These are phyloP conservation scores for Tragelaphus buxtoni DNA, from an alignment of 2,113 vertebrate species.

Conservation along the genomic window DNA sequence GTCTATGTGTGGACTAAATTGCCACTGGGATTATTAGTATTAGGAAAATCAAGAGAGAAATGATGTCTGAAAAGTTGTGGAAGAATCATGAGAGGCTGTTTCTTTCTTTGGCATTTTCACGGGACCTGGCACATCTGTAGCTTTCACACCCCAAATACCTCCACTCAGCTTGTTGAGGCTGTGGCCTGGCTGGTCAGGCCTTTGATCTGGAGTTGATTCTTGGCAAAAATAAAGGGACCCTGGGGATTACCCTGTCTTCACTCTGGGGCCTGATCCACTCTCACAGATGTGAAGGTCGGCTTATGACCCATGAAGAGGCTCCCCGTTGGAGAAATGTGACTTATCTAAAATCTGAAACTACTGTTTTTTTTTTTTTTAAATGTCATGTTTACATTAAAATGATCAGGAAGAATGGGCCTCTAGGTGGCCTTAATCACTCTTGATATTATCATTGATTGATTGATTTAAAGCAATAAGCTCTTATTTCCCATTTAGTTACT, in stretches of 20 bases:
- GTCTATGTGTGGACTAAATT: background rate
- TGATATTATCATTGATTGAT: background rate
- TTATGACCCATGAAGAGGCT: background rate
- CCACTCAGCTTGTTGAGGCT: background rate
- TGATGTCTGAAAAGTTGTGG: background rate
- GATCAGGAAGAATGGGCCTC: background rate
- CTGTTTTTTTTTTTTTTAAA: background rate
- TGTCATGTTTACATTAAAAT: background rate
- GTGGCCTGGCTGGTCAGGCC: background rate
- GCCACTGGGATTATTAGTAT: background rate
- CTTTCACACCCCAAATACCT: background rate
- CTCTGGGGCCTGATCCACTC: background rate
- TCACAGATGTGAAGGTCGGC: background rate
- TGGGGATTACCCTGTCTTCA: background rate
- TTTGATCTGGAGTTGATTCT: background rate
- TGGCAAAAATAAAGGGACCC: background rate
- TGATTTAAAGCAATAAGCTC: background rate
- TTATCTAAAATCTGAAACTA: background rate
- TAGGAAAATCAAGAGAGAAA: background rate
- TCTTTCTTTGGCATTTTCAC: background rate
- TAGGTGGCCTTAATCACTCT: background rate
- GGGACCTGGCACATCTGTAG: fast-evolving
- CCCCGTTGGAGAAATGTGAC: background rate
- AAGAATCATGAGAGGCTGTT: background rate
- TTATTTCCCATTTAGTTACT: background rate